These are phyloP conservation scores for Echiichthys vipera DNA, from an alignment of 2,797 vertebrate species.

Conservation along the genomic window DNA sequence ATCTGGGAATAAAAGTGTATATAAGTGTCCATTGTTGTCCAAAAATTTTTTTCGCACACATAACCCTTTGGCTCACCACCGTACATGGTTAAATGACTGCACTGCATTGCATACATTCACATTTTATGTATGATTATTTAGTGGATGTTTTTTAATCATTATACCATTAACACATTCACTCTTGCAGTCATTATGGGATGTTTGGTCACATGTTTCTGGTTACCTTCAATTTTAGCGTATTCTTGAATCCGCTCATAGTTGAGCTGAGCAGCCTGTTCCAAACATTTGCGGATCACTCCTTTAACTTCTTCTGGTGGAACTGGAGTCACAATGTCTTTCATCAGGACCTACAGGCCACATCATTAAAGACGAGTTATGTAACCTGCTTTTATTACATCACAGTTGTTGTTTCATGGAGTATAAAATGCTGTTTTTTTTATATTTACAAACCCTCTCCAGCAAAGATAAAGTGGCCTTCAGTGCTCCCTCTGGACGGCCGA, in stretches of 20 bases:
- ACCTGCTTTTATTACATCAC: conserved; percentile 15
- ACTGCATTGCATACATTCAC: conserved; percentile 9
- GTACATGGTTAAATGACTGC: conserved; percentile 11
- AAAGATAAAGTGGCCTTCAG: conserved; percentile 98
- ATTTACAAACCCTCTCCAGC: conserved; percentile 94
- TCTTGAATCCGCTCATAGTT: conserved; percentile 98
- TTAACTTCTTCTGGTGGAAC: conserved; percentile 99
- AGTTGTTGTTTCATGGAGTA: conserved; percentile 4
- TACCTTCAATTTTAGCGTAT: conserved; percentile 99
- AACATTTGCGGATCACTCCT: conserved; percentile 98
- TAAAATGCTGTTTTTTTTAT: conserved; percentile 9
- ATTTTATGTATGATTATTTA: conserved; percentile 3
- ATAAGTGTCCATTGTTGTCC: conserved; percentile 9
- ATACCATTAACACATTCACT: conserved; percentile 6
- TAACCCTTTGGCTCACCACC: conserved; percentile 24
- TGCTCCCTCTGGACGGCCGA: conserved; percentile 98
- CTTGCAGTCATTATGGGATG: conserved; percentile 1
- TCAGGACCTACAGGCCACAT: conserved; percentile 85
- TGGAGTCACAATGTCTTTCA: conserved; percentile 99
- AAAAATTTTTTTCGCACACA: conserved; percentile 32
- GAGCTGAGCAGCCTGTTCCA: conserved; percentile 98
- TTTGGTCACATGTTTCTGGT: conserved; percentile 56
- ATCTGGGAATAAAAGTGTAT: conserved; percentile 5
- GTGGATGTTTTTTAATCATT: not conserved
- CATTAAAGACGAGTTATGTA: conserved; percentile 15